These are phyloP conservation scores for Holacanthella duospinosa DNA, from an alignment of 2,888 invertebrate genomes.

Conservation along the genomic window DNA sequence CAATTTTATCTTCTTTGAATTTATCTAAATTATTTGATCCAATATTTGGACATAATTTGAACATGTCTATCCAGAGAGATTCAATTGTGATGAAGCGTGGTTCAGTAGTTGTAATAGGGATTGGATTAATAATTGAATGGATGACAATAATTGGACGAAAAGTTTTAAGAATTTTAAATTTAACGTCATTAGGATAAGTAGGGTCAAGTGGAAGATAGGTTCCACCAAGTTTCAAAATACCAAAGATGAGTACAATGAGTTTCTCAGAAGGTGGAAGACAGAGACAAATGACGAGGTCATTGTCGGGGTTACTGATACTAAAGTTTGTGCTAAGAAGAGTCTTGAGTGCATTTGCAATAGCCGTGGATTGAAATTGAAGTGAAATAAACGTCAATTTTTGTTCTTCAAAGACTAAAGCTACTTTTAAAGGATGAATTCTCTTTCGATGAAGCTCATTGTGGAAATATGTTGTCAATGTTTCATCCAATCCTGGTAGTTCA, in stretches of 20 bases:
- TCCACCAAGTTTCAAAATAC: constrained; percentile 68
- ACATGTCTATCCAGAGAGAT: constrained; percentile 28
- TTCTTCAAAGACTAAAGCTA: constrained; percentile 7
- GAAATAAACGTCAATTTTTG: constrained; percentile 5
- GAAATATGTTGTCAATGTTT: constrained; percentile 2
- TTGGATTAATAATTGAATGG: constrained; percentile 49
- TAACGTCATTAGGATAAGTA: constrained; percentile 56
- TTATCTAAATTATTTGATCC: background rate
- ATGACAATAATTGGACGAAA: constrained; percentile 59
- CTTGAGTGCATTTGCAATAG: constrained; percentile 6
- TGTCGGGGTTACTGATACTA: constrained; percentile 19
- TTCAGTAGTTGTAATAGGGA: constrained; percentile 12
- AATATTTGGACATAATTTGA: constrained; percentile 11
- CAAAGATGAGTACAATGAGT: constrained; percentile 37
- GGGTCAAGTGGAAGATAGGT: constrained; percentile 75
- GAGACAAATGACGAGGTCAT: constrained; percentile 23
- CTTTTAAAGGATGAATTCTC: background rate
- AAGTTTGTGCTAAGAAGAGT: constrained; percentile 5
- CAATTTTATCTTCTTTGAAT: constrained; percentile 2
- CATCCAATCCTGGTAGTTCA: background rate
- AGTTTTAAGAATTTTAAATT: constrained; percentile 64
- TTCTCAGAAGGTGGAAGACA: constrained; percentile 22
- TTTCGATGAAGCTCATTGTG: constrained; percentile 3
- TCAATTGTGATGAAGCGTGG: constrained; percentile 19
- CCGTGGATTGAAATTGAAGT: constrained; percentile 11